Evolutionary conservation across 2,888 invertebrate species (phyloP), one percentile per base, ranked within the genome.

Genomic region (Amphipyra tragopoginis): DNA sequence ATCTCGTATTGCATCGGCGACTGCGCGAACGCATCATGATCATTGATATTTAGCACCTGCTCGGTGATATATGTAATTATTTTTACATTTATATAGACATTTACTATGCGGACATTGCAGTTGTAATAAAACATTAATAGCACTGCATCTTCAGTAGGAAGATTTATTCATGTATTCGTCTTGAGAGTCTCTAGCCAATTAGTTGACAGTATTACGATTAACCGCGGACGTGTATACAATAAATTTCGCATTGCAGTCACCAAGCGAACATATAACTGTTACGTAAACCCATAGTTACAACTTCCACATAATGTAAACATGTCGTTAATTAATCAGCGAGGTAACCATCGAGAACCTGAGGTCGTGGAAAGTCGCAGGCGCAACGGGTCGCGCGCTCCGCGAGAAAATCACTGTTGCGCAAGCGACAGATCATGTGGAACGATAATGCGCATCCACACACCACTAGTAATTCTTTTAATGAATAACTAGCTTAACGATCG

Each of bases 321-420:
- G 65, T 67, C 59, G 60, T 55, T 74, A 76, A 82, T 80, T 82
- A 81, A 78, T 82, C 71, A 76, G 60, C 51, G 34, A 53, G 64
- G 60, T 72, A 72, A 75, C 71, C 65, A 59, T 58, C 67, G 64
- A 60, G 77, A 66, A 60, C 77, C 65, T 36, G 80, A 79, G 88
- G 89, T 88, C 88, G 83, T 86, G 87, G 90, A 90, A 90, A 90
- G 88, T 79, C 69, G 75, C 65, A 64, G 65, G 65, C 67, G 66
- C 72, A 59, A 59, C 69, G 58, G 65, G 71, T 72, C 75, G 75
- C 75, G 78, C 72, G 68, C 61, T 71, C 68, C 68, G 60, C 75
- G 77, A 83, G 85, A 82, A 82, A 87, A 86, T 77, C 61, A 57
- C 59, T 34, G 67, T 89, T 84, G 77, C 71, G 75, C 72, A 87